Base-by-base conservation (phyloP, 23 tunicate genomes). In the Halocynthia roretzi region DNA sequence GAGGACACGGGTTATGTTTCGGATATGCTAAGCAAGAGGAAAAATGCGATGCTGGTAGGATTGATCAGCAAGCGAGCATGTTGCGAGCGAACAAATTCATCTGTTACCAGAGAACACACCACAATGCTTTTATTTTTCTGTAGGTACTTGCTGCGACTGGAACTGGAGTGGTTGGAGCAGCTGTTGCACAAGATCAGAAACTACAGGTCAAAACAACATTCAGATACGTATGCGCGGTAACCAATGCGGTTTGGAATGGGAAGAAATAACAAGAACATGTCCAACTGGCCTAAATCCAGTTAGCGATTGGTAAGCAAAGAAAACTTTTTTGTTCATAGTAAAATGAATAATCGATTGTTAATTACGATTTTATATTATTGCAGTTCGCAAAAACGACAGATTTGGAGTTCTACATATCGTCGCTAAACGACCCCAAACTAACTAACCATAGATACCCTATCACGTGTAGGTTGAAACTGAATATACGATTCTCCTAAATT, bases 161-260 rank as follows among this genome's bases (percentile, higher is more conserved):
- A 76, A 84, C 19, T 91, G 97, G 97, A 91, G 97, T 71, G 97
- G 90, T 7, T 91, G 97, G 97, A 85, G 90, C 50, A 83, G 70
- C 8, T 91, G 97, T 56, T 91, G 97, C 54, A 55, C 62, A 8
- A 74, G 56, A 53, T 14, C 44, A 7, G 23, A 5, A 8, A 53
- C 53, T 2, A 21, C 51, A 54, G 65, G 19, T 49, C 68, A 20
- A 15, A n/a, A 8, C 9, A 51, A 54, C 44, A 52, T 91, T 6
- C 97, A 91, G 67, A 57, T 91, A 11, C 83, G 87, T 7, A 71
- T 81, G 54, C 63, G 82, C 20, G 90, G 86, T 51, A 81, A 91
- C 50, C 67, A 81, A 76, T 91, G 97, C 61, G 76, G 82, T 17
- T 53, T 67, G 49, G 71, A 58, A 0, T 91, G 90, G 97, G 67